A percentile compares a stretch with the other conserved stretches of the same genome.
Conservation (phyloP, 2,888 invertebrate genomes). For the Phytoseiulus persimilis region DNA sequence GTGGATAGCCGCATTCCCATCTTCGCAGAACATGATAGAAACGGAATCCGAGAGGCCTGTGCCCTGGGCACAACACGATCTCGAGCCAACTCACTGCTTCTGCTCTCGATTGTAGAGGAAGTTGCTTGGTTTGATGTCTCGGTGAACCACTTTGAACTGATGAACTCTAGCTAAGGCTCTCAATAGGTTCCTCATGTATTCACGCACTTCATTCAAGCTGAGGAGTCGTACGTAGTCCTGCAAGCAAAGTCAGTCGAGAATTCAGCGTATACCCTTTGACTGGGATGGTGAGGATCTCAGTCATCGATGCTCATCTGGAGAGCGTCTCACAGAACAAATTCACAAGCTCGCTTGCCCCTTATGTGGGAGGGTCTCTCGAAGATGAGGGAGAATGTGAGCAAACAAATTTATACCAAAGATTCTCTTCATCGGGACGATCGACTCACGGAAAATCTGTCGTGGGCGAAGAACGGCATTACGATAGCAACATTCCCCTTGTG, state of each 20-base stretch:
- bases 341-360: too few species aligned
- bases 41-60: too few species aligned
- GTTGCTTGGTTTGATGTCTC: slow-evolving; percentile 84
- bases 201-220: slow-evolving; percentile 58
- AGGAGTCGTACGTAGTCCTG: slow-evolving; percentile 61
- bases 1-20: too few species aligned
- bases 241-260: slow-evolving; percentile 46
- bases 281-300: too few species aligned
- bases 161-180: slow-evolving; percentile 71
- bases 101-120: slow-evolving; percentile 69
- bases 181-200: slow-evolving; percentile 72
- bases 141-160: slow-evolving; percentile 71
- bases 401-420: too few species aligned
- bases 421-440: too few species aligned
- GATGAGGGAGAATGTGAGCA: too few species aligned
- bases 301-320: too few species aligned
- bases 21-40: too few species aligned
- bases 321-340: too few species aligned
- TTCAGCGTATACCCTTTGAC: background rate
- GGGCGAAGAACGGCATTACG: slow-evolving; percentile 79
- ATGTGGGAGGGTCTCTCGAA: too few species aligned
- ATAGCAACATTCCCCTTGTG: slow-evolving; percentile 71
- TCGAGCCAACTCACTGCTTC: slow-evolving; percentile 48
- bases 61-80: slow-evolving; percentile 38
- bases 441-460: slow-evolving; percentile 67